These are phyloP conservation scores for Apteryx mantelli DNA, from an alignment of 2,113 vertebrate species.

Conservation along the genomic window DNA sequence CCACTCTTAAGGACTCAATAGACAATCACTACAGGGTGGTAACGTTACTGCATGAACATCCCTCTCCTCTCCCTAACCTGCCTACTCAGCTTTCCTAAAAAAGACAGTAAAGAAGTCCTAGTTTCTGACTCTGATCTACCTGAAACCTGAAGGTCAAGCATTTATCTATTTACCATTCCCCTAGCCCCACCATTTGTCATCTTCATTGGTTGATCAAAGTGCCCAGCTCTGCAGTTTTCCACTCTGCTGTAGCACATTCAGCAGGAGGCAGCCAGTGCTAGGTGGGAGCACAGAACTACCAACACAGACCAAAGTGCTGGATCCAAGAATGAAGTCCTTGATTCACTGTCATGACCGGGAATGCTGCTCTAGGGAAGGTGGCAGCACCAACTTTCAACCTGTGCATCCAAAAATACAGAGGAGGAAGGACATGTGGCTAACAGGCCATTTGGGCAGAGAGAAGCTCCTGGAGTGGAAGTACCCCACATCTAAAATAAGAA, in stretches of 20 bases:
- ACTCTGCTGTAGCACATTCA: background rate
- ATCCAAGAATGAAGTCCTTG: background rate
- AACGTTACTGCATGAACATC: background rate
- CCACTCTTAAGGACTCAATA: background rate
- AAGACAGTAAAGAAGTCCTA: background rate
- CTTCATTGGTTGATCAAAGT: background rate
- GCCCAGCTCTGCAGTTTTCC: background rate
- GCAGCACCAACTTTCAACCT: background rate
- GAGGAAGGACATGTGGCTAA: background rate
- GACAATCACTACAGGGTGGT: background rate
- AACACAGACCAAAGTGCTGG: background rate
- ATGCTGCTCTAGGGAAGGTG: background rate
- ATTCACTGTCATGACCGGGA: rapidly evolving
- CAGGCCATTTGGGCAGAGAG: background rate
- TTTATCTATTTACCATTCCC: background rate
- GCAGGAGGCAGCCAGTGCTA: background rate
- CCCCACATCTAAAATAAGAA: background rate
- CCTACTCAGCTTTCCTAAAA: background rate
- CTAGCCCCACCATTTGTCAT: background rate
- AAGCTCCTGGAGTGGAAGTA: rapidly evolving
- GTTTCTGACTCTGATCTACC: background rate
- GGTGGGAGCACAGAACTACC: background rate
- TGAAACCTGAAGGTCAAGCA: background rate
- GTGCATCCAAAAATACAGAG: background rate
- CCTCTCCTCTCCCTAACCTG: background rate